A percentile compares a stretch with the other conserved stretches of the same genome.
Evolutionary conservation across 2,888 invertebrate species (phyloP).

Genomic region (Tipula helvola): DNA sequence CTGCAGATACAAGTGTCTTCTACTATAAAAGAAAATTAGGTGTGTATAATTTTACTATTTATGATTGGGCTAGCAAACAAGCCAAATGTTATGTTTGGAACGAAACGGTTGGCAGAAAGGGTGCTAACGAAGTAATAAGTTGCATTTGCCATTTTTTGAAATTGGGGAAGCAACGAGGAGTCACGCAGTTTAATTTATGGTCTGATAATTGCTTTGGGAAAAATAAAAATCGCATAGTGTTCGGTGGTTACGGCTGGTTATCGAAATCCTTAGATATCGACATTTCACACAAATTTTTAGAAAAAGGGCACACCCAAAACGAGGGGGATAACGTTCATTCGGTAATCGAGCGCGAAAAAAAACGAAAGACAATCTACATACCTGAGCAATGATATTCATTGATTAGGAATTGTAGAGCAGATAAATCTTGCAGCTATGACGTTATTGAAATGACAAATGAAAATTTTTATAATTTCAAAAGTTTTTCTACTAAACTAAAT

Average conservation of each 20-base stretch:
- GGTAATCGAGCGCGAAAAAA: too few relatives aligned
- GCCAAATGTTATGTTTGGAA: neutral
- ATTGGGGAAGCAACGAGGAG: slow-evolving; percentile 13
- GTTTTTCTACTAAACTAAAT: neutral
- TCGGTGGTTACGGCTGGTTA: slow-evolving; percentile 19
- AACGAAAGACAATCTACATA: too few relatives aligned
- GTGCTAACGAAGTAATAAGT: neutral
- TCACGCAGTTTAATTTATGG: slow-evolving; percentile 21
- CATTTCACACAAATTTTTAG: slow-evolving; percentile 21
- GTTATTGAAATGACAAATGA: neutral
- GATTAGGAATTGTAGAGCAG: neutral
- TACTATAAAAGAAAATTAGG: neutral
- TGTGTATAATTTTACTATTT: neutral
- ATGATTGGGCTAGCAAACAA: too few relatives aligned
- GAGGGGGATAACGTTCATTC: slow-evolving; percentile 17
- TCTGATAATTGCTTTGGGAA: slow-evolving; percentile 22
- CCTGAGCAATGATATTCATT: too few relatives aligned
- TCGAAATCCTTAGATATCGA: slow-evolving; percentile 18
- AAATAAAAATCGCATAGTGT: slow-evolving; percentile 21
- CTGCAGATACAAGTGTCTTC: neutral
- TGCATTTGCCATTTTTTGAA: neutral
- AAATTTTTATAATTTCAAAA: neutral
- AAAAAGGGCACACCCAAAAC: neutral
- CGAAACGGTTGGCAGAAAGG: neutral
- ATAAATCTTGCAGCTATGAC: neutral